Evolutionary conservation across 2,888 invertebrate species (phyloP).

Genomic region (Microdon myrmicae): DNA sequence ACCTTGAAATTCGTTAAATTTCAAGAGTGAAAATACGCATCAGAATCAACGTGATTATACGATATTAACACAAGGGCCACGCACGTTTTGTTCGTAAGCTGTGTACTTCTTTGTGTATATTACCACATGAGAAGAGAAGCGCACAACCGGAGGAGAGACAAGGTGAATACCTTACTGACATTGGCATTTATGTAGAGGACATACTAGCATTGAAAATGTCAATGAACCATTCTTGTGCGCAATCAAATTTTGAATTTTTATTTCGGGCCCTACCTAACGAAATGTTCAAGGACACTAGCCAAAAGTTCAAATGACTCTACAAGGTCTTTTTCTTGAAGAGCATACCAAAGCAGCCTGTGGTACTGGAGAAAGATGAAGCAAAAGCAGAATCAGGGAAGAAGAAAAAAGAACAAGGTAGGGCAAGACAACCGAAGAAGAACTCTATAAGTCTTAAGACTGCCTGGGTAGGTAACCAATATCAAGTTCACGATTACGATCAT

Average conservation of each 20-base stretch:
- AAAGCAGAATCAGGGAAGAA: background rate
- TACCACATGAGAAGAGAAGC: slow-evolving; percentile 13
- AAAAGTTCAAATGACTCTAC: slow-evolving; percentile 49
- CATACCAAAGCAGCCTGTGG: too few relatives aligned
- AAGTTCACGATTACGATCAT: slow-evolving; percentile 36
- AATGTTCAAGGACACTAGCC: slow-evolving; percentile 48
- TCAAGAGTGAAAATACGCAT: slow-evolving; percentile 1
- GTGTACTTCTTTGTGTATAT: slow-evolving; percentile 35
- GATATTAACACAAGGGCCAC: slow-evolving; percentile 31
- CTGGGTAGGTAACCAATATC: slow-evolving; percentile 23
- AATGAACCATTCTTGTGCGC: slow-evolving; percentile 42
- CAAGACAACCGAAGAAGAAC: too few relatives aligned
- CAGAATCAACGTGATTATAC: too few relatives aligned
- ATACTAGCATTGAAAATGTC: slow-evolving; percentile 25
- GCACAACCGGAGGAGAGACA: slow-evolving; percentile 4
- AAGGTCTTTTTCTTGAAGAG: slow-evolving; percentile 39
- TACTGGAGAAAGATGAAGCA: background rate
- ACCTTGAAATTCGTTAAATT: slow-evolving; percentile 61
- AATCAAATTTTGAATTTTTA: slow-evolving; percentile 25
- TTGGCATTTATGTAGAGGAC: slow-evolving; percentile 43
- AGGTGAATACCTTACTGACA: slow-evolving; percentile 31
- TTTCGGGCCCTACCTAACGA: slow-evolving; percentile 11
- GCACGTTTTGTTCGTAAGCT: too few relatives aligned
- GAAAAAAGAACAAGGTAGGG: slow-evolving; percentile 1
- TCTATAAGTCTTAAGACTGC: background rate